Evolutionary conservation across 35 echinoderm and acorn worm species (phyloP), one percentile per base, ranked within the genome.

Genomic region (Stichopus chloronotus): DNA sequence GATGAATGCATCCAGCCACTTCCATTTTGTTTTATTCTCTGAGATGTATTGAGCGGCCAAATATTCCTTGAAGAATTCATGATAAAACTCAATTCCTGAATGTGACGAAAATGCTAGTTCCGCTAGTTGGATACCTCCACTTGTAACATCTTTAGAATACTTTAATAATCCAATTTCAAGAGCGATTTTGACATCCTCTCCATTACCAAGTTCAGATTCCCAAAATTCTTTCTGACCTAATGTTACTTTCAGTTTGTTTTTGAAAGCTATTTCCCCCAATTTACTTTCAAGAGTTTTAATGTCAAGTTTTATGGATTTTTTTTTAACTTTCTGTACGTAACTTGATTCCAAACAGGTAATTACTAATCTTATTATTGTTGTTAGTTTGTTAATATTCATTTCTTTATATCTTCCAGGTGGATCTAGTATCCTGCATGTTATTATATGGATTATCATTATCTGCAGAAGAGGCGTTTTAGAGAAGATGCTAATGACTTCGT

Each of bases 81-180:
- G 83, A 54, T 86, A 86, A 59, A 86, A 86, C 16, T 5, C 5
- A 56, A 86, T 53, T 55, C 83, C 83, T 20, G 83, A 20, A 13
- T 55, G 56, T 14, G 83, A 86, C 23, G 83, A 86, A 53, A 86
- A 55, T 6, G 83, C 83, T 55, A 86, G 23, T 55, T 86, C 17
- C n/a, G 4, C 23, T 53, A 86, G 13, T 57, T 86, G 77, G 5
- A 4, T 8, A 52, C 43, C 43, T 21, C 4, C 56, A 6, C 54
- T 59, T 8, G 3, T 56, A 2, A 56, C 54, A 8, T 86, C 5
- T 54, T 86, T 86, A 5, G 83, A 86, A 4, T 52, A 59, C 4
- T 53, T 23, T 53, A 86, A 53, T 13, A 86, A 86, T 20, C 83
- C 83, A 55, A 86, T 59, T 8, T n/a, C 54, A 5, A 84, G 52